phyloP scores from a whole-genome alignment of 2,113 vertebrate species.

The Rhodinocichla rosea region DNA sequence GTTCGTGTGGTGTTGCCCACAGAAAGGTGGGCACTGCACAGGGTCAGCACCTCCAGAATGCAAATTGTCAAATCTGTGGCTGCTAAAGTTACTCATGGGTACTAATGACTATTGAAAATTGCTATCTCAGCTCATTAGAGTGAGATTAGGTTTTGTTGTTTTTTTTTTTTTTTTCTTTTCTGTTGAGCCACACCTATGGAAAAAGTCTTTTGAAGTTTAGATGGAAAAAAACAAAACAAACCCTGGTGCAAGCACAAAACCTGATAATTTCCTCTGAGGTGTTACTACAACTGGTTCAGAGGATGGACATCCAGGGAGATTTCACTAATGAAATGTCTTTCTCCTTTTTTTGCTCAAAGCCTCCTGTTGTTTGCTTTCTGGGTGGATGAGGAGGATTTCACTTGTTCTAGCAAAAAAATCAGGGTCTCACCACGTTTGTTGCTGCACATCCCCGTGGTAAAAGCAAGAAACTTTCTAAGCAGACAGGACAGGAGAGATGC shows the following conservation, averaged over 20 bases:
- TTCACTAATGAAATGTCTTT: too few relatives aligned
- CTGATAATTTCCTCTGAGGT: not conserved
- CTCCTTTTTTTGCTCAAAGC: not conserved
- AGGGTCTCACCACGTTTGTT: not conserved
- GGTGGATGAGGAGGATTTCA: not conserved
- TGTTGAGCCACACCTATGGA: not conserved
- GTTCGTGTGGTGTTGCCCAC: not conserved
- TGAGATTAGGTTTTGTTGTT: not conserved
- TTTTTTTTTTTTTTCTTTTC: not conserved
- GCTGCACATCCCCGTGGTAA: not conserved
- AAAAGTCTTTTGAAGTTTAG: not conserved
- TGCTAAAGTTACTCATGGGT: not conserved
- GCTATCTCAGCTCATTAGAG: not conserved
- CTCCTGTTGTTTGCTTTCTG: not conserved
- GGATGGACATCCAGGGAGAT: not conserved
- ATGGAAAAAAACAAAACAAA: not conserved
- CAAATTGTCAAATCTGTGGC: not conserved
- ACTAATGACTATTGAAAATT: not conserved
- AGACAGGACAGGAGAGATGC: not conserved
- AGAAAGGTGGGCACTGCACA: not conserved
- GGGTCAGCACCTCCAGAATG: not conserved
- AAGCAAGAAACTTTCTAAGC: not conserved
- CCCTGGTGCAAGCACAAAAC: not conserved
- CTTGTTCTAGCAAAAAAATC: not conserved
- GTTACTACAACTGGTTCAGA: not conserved